phyloP scores from a whole-genome alignment of 2,888 invertebrate species.

The Coleophora flavipennella region DNA sequence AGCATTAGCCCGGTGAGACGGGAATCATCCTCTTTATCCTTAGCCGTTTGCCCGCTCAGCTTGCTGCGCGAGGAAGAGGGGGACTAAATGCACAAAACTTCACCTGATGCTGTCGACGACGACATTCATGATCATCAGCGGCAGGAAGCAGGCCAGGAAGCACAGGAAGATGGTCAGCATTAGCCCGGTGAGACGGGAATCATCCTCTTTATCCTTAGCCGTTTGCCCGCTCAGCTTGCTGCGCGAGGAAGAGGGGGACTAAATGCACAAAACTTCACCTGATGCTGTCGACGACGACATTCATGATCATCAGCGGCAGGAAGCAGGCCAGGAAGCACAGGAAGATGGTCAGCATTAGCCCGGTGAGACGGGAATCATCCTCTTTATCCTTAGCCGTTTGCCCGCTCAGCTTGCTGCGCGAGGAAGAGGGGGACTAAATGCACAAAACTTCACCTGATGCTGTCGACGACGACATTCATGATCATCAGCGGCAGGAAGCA shows the following conservation, averaged over 20 bases:
- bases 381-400: conserved; percentile 65
- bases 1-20: conserved; percentile 90
- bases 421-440: no score
- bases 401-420: conserved; percentile 60
- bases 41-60: conserved; percentile 61
- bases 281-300: conserved; percentile 87
- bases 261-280: no score
- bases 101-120: conserved; percentile 81
- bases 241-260: conserved; percentile 32
- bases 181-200: conserved; percentile 87
- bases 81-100: no score
- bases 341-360: conserved; percentile 91
- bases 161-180: conserved; percentile 91
- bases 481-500: conserved; percentile 90
- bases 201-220: conserved; percentile 73
- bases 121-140: conserved; percentile 90
- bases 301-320: conserved; percentile 91
- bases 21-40: conserved; percentile 79
- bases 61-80: conserved; percentile 38
- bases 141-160: conserved; percentile 93
- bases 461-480: conserved; percentile 89
- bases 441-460: conserved; percentile 71
- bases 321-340: conserved; percentile 88
- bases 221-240: conserved; percentile 65
- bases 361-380: conserved; percentile 88